Percentiles rank a stretch among this genome's conserved stretches.
Evolutionary conservation across 1,140 invertebrate species (phyloP).

Genomic region (Drosophila sproati): DNA sequence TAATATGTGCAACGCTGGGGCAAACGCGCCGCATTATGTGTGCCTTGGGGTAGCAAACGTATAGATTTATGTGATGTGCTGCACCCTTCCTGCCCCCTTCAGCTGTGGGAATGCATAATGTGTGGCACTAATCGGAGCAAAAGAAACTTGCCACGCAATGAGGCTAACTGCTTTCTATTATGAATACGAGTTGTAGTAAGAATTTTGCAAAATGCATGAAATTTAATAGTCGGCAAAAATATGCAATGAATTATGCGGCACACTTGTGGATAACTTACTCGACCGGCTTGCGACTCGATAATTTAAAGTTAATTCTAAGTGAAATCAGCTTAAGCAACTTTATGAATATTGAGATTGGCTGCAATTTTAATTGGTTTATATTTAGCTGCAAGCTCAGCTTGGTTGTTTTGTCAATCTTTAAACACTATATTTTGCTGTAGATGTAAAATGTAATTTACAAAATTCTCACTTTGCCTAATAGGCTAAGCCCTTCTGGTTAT

Average conservation of each 20-base stretch:
- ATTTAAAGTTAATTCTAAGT: not conserved
- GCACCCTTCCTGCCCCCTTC: slow-evolving; percentile 2
- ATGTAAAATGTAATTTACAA: slow-evolving; percentile 7
- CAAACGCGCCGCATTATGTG: slow-evolving; percentile 5
- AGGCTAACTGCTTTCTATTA: slow-evolving; percentile 37
- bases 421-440: slow-evolving; percentile 19
- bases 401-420: slow-evolving; percentile 11
- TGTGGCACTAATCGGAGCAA: slow-evolving; percentile 33
- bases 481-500: slow-evolving; percentile 1
- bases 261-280: not conserved
- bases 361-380: slow-evolving; percentile 1
- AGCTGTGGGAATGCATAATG: slow-evolving; percentile 42
- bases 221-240: slow-evolving; percentile 1
- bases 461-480: not conserved
- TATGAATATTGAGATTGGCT: not conserved
- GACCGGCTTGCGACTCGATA: not conserved
- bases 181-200: slow-evolving; percentile 24
- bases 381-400: not conserved
- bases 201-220: slow-evolving; percentile 15
- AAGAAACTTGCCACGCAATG: slow-evolving; percentile 43
- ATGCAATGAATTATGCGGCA: slow-evolving; percentile 3
- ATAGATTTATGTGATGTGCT: slow-evolving; percentile 30
- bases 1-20: slow-evolving; percentile 35
- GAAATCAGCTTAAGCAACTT: not conserved
- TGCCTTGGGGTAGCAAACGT: slow-evolving; percentile 29